phyloP scores from a whole-genome alignment of 2,113 vertebrate species.

The Phalacrocorax brasilianus region DNA sequence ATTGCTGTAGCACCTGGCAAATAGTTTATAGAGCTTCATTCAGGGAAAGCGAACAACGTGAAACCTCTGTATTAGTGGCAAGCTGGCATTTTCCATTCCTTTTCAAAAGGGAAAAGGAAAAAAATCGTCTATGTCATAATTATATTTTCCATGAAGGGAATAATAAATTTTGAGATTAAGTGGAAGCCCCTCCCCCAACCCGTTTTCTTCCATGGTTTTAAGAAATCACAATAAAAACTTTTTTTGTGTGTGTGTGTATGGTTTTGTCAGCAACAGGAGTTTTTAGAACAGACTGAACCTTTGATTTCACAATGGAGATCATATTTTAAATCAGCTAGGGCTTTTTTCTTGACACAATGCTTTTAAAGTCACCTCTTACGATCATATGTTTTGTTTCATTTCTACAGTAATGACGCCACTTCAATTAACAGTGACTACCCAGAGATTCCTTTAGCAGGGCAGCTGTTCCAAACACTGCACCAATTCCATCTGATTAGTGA shows the following conservation, averaged over 20 bases:
- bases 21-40: neutral
- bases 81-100: neutral
- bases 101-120: neutral
- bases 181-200: neutral
- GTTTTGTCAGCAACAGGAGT: neutral
- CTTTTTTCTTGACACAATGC: neutral
- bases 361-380: neutral
- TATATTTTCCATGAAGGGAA: neutral
- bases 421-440: neutral
- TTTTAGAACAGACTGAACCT: neutral
- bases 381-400: neutral
- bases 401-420: neutral
- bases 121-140: neutral
- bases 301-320: neutral
- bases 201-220: neutral
- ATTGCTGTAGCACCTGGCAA: neutral
- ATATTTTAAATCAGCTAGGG: neutral
- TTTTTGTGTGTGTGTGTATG: neutral
- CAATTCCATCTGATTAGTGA: neutral
- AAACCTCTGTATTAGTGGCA: neutral
- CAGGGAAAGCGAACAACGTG: neutral
- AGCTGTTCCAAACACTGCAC: neutral
- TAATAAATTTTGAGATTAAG: neutral
- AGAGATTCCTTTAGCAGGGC: neutral
- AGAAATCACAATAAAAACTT: neutral